A percentile compares a stretch with the other conserved stretches of the same genome.
These are phyloP conservation scores for Oncopodura yosiiana DNA, from an alignment of 1,140 invertebrate genomes.

Conservation along the genomic window DNA sequence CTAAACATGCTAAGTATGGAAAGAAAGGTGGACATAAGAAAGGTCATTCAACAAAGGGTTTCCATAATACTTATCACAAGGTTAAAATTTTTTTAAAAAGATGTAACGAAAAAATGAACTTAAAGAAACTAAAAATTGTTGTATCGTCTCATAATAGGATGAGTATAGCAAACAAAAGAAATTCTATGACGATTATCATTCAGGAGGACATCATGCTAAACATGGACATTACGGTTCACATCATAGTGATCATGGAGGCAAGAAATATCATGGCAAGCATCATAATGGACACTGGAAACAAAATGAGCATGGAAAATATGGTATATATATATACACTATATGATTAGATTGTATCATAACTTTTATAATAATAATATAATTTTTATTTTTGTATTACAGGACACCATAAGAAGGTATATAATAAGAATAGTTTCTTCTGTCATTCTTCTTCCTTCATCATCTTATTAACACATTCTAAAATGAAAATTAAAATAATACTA, in stretches of 20 bases:
- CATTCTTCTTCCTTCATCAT: too few relatives aligned
- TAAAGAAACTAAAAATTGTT: neutral
- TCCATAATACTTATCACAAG: conserved; percentile 34
- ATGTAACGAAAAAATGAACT: neutral
- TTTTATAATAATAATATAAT: too few relatives aligned
- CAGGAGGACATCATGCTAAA: conserved; percentile 29
- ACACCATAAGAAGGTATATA: conserved; percentile 26
- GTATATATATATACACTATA: too few relatives aligned
- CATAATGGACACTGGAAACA: conserved; percentile 30
- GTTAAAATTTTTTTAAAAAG: conserved; percentile 3
- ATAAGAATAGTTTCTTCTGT: neutral
- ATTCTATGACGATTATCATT: conserved; percentile 34
- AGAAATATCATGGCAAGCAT: conserved; percentile 31
- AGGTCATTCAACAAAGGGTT: conserved; percentile 32
- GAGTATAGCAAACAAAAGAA: conserved; percentile 34
- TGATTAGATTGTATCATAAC: too few relatives aligned
- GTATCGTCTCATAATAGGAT: conserved; percentile 4
- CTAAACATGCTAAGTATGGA: conserved; percentile 30
- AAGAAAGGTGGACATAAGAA: conserved; percentile 30
- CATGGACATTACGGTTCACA: conserved; percentile 31
- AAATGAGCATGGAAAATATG: conserved; percentile 31
- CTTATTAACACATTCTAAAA: too few relatives aligned
- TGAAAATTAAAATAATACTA: neutral
- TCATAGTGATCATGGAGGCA: conserved; percentile 27
- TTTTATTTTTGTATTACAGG: too few relatives aligned